A percentile compares a stretch with the other conserved stretches of the same genome.
phyloP scores from a whole-genome alignment of 2,113 vertebrate species.

The Oxyura jamaicensis region DNA sequence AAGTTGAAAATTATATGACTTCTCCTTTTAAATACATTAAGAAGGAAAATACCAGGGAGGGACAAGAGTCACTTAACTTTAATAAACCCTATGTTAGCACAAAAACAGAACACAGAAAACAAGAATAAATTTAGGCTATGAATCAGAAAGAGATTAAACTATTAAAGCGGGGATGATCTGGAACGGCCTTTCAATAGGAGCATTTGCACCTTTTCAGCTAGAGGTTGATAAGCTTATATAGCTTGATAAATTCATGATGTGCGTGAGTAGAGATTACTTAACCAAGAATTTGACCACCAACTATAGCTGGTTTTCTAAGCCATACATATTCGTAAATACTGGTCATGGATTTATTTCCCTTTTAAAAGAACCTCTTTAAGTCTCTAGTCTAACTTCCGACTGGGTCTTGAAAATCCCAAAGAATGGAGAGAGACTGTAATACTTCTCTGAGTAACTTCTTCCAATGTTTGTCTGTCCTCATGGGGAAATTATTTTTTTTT shows the following conservation, averaged over 20 bases:
- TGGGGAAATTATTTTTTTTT: not conserved
- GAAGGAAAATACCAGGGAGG: not conserved
- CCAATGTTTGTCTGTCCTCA: not conserved
- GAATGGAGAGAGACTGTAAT: not conserved
- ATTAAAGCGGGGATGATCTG: not conserved
- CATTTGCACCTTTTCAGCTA: not conserved
- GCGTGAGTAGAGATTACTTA: not conserved
- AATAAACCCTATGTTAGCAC: not conserved
- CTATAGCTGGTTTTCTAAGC: not conserved
- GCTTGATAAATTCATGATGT: not conserved
- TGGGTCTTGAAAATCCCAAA: not conserved
- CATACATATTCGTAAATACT: not conserved
- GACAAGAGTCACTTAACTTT: not conserved
- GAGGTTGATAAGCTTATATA: not conserved
- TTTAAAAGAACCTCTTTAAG: not conserved
- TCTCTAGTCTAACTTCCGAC: not conserved
- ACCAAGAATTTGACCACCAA: not conserved
- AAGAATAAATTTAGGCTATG: not conserved
- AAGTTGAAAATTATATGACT: not conserved
- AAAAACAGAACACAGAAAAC: not conserved
- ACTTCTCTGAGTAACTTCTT: not conserved
- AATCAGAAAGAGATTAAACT: not conserved
- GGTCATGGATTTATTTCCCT: not conserved
- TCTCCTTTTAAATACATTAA: not conserved
- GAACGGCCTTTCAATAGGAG: not conserved